Conservation (phyloP, 2,113 vertebrate species). For the Ivindomyrus marchei region DNA sequence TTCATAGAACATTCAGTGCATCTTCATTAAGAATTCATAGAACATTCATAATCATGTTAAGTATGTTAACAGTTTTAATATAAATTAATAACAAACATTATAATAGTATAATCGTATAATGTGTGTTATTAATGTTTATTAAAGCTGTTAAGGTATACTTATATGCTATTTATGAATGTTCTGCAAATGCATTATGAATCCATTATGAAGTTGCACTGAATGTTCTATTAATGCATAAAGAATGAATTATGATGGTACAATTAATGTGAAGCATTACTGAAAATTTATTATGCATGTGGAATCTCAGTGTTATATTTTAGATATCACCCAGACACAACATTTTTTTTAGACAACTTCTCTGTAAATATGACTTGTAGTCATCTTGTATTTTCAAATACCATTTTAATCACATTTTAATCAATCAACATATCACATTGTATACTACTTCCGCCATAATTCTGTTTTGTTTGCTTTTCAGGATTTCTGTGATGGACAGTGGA, state of each 20-base stretch:
- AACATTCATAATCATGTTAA: background rate
- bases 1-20: background rate
- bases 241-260: background rate
- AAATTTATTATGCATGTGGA: background rate
- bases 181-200: background rate
- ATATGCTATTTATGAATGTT: background rate
- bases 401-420: background rate
- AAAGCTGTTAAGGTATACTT: background rate
- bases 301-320: background rate
- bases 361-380: background rate
- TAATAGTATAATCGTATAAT: background rate
- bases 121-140: background rate
- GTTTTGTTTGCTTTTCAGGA: slow-evolving; percentile 56
- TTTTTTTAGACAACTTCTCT: background rate
- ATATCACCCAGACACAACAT: slow-evolving; percentile 44
- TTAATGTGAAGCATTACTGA: background rate
- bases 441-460: background rate
- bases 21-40: background rate
- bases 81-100: background rate
- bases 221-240: background rate
- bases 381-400: background rate
- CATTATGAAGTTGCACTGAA: background rate
- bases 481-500: slow-evolving; percentile 74
- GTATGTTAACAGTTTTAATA: background rate
- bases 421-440: background rate